phyloP scores from a whole-genome alignment of 1,140 invertebrate genomes.

The Probaryconus sp. region DNA sequence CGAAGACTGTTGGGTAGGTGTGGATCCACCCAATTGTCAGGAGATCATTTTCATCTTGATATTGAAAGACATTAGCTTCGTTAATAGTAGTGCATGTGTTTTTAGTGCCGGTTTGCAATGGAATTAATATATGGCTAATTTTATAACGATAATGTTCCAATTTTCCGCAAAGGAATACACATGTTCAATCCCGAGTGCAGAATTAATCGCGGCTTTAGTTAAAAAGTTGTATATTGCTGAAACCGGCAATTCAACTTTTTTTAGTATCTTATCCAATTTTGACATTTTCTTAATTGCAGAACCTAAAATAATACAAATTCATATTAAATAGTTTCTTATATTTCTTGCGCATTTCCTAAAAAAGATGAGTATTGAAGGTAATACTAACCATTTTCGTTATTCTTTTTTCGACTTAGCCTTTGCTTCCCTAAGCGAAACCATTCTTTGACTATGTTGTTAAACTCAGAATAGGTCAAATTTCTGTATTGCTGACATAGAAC shows the following conservation, averaged over 20 bases:
- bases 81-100: not conserved
- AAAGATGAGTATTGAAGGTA: too few relatives aligned
- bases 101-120: not conserved
- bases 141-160: conserved; percentile 1
- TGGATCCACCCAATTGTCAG: conserved; percentile 4
- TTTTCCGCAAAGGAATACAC: conserved; percentile 7
- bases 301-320: not conserved
- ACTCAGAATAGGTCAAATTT: not conserved
- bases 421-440: conserved; percentile 17
- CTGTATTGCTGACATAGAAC: not conserved
- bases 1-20: conserved; percentile 1
- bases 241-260: conserved; percentile 6
- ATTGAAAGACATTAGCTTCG: not conserved
- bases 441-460: not conserved
- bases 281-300: not conserved
- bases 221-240: conserved; percentile 6
- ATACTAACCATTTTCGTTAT: not conserved
- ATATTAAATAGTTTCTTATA: too few relatives aligned
- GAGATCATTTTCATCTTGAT: conserved; percentile 1
- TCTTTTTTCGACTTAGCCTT: not conserved
- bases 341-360: too few relatives aligned
- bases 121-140: not conserved
- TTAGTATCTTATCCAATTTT: not conserved
- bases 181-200: conserved; percentile 3
- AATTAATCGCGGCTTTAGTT: not conserved